Evolutionary conservation across 2,797 vertebrate genomes (phyloP), one percentile per base, ranked within the genome.

Genomic region (Acridotheres tristis): DNA sequence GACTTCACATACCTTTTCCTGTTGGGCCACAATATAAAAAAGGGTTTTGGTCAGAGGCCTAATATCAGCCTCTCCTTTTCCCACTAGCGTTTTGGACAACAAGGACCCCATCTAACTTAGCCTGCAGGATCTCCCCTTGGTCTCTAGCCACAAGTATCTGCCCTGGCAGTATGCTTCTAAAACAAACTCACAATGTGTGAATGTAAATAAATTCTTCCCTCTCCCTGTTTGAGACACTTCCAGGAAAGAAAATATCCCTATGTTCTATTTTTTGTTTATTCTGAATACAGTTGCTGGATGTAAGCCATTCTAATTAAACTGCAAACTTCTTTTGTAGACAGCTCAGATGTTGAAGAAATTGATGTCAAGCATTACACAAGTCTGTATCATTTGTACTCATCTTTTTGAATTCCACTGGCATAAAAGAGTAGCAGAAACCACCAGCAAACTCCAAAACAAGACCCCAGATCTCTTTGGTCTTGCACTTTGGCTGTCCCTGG

Each of bases 301-400:
- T 67, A 88, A 95, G 93, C 97, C 96, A 96, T 96, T 90, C 94
- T 97, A 96, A 97, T 97, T 96, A 97, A 96, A 96, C 93, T 80
- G 85, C 75, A 89, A 94, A 82, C 77, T 93, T 97, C 71, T 96
- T 97, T 94, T 92, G 73, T 88, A 86, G 79, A 72, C 87, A 96
- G 67, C 73, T 66, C 80, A 54, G 88, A 93, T 92, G 82, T 91
- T 96, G 92, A 80, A 81, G 95, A 96, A 97, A 97, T 96, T 11
- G 30, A 87, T 96, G 94, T 97, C 89, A 94, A 94, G 88, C 11
- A 4, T 96, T 94, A 85, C 47, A 84, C 54, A 85, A 93, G 62
- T 75, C 57, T 89, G 30, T 75, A 79, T 91, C 82, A 62, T 87
- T 94, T 93, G 34, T 53, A 71, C 38, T 84, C 76, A 85, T 71